Percentiles rank a stretch among this genome's conserved stretches.
Evolutionary conservation across 2,888 invertebrate genomes (phyloP).

Genomic region (Blastobasis adustella): DNA sequence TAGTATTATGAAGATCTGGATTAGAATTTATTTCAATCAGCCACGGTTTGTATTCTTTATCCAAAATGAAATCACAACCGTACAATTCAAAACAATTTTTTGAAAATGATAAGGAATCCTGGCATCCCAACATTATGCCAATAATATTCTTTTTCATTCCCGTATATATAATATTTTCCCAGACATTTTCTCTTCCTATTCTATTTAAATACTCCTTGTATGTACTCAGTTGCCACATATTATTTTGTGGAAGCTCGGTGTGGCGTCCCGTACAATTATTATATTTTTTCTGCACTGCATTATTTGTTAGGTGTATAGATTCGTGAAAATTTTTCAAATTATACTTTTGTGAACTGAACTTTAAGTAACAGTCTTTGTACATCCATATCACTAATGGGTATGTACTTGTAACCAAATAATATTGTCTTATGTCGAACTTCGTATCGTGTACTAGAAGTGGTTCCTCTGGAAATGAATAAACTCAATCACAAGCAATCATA

Average conservation of each 20-base stretch:
- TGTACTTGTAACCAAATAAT: conserved; percentile 88
- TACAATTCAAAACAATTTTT: conserved; percentile 91
- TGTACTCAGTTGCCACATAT: conserved; percentile 89
- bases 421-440: conserved; percentile 94
- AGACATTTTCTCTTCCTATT: conserved; percentile 76
- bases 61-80: conserved; percentile 94
- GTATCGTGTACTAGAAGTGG: conserved; percentile 88
- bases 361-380: conserved; percentile 88
- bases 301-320: conserved; percentile 90
- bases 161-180: conserved; percentile 85
- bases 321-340: conserved; percentile 86
- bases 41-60: conserved; percentile 90
- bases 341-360: conserved; percentile 91
- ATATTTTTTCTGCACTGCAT: conserved; percentile 89
- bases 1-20: conserved; percentile 88
- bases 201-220: conserved; percentile 78
- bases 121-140: conserved; percentile 85
- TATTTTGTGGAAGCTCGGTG: conserved; percentile 79
- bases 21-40: conserved; percentile 94
- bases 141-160: conserved; percentile 89
- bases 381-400: conserved; percentile 89
- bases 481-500: background rate
- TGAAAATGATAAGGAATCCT: conserved; percentile 80
- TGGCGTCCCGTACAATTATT: conserved; percentile 68
- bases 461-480: conserved; percentile 74